Evolutionary conservation across 2,888 invertebrate genomes (phyloP).

Genomic region (Acronicta psi): DNA sequence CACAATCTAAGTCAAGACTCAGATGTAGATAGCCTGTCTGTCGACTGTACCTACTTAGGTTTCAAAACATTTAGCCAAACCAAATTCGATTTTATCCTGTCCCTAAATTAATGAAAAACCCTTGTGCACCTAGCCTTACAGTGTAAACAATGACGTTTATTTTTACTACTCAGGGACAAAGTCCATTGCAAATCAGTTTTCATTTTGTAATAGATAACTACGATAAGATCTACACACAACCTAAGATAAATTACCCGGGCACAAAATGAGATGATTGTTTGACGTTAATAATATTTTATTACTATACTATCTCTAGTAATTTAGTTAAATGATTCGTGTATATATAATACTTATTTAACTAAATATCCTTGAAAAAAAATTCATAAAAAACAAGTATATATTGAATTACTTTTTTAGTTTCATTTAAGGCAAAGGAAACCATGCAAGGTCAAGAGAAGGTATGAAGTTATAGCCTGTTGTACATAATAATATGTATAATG

Average conservation of each 20-base stretch:
- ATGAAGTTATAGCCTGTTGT: too few relatives aligned
- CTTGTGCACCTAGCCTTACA: constrained; percentile 1
- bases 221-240: constrained; percentile 56
- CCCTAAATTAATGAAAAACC: background rate
- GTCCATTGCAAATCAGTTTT: constrained; percentile 44
- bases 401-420: too few relatives aligned
- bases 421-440: too few relatives aligned
- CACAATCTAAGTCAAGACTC: too few relatives aligned
- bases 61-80: too few relatives aligned
- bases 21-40: too few relatives aligned
- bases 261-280: constrained; percentile 35
- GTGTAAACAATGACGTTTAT: constrained; percentile 1
- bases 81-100: too few relatives aligned
- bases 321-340: constrained; percentile 28
- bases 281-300: constrained; percentile 23
- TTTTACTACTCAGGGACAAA: constrained; percentile 40
- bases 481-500: too few relatives aligned
- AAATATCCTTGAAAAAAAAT: background rate
- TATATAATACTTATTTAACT: too few relatives aligned
- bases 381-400: background rate
- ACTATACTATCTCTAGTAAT: constrained; percentile 11
- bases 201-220: constrained; percentile 51
- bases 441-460: too few relatives aligned
- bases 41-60: too few relatives aligned
- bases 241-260: constrained; percentile 39